A percentile compares a stretch with the other conserved stretches of the same genome.
These are phyloP conservation scores for Manacus vitellinus DNA, from an alignment of 2,113 vertebrate species.

Conservation along the genomic window DNA sequence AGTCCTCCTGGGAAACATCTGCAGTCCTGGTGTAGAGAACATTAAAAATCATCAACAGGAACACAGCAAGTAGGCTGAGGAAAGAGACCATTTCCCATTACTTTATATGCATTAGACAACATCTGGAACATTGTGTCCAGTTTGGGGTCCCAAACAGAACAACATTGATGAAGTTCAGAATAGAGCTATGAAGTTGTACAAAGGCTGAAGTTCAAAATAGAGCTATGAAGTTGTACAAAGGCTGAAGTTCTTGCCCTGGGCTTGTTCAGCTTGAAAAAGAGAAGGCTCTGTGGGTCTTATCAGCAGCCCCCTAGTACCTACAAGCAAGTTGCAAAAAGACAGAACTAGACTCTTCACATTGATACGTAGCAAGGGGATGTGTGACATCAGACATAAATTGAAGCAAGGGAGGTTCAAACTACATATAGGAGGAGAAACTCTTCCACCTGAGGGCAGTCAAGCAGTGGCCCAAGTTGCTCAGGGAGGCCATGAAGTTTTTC, in stretches of 20 bases:
- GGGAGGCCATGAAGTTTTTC: accelerated
- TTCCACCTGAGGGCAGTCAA: neutral
- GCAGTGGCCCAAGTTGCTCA: neutral
- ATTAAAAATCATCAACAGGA: neutral
- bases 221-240: no score
- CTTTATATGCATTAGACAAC: neutral
- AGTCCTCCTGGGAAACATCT: neutral
- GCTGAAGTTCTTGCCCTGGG: neutral
- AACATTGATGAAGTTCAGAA: neutral
- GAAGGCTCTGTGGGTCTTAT: neutral
- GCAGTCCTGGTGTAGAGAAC: neutral
- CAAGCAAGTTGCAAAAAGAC: neutral
- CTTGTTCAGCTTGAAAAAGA: neutral
- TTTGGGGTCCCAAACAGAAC: neutral
- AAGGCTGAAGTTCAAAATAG: neutral
- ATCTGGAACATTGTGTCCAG: neutral
- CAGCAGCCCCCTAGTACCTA: neutral
- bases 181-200: neutral
- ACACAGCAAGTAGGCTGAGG: neutral
- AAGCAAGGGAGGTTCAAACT: neutral
- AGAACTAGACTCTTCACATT: neutral
- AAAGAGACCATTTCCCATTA: neutral
- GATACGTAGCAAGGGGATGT: neutral
- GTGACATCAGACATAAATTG: neutral
- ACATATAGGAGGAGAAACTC: neutral